These are phyloP conservation scores for Drosophila hamatofila DNA, from an alignment of 2,888 invertebrate genomes.

Conservation along the genomic window DNA sequence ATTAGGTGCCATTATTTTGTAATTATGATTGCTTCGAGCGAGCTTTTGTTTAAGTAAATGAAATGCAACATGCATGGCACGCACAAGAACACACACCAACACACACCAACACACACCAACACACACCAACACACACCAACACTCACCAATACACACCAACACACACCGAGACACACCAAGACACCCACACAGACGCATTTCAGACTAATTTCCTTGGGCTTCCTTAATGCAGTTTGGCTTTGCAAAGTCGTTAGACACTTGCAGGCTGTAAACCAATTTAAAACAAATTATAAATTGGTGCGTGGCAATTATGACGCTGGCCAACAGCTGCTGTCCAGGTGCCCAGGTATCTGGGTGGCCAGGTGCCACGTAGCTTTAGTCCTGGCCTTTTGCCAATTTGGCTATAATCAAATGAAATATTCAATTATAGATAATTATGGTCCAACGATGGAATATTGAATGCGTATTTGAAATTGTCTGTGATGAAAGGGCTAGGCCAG, in stretches of 20 bases:
- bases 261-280: conserved; percentile 64
- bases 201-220: neutral
- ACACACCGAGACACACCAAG: no score
- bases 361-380: neutral
- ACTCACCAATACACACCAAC: no score
- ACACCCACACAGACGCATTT: neutral
- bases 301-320: conserved; percentile 47
- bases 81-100: no score
- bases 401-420: conserved; percentile 36
- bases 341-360: neutral
- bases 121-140: no score
- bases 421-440: conserved; percentile 21
- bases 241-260: neutral
- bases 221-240: neutral
- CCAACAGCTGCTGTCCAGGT: neutral
- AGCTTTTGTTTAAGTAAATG: neutral
- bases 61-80: neutral
- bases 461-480: conserved; percentile 24
- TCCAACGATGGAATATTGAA: conserved; percentile 33
- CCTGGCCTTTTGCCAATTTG: conserved; percentile 23
- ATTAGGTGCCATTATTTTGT: neutral
- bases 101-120: no score
- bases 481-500: neutral
- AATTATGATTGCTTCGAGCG: neutral
- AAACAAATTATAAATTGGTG: conserved; percentile 77